phyloP scores from a whole-genome alignment of 2,113 vertebrate genomes.

The Propithecus coquereli region DNA sequence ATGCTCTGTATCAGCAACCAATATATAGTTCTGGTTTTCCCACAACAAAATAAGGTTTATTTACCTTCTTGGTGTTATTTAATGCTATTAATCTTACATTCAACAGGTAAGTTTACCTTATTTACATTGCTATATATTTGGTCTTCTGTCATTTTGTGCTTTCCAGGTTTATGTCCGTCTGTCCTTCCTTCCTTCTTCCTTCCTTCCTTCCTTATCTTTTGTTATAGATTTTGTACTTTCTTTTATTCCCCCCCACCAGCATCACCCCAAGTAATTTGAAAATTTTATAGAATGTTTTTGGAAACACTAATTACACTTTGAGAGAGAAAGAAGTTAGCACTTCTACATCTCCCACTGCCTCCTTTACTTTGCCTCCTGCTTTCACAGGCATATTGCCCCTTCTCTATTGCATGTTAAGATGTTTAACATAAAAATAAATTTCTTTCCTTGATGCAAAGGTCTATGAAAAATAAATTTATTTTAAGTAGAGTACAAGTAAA shows the following conservation, averaged over 20 bases:
- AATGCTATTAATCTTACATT: background rate
- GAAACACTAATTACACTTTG: background rate
- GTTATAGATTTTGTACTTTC: background rate
- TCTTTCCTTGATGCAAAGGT: background rate
- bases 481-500: background rate
- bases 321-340: background rate
- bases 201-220: background rate
- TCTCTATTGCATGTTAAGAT: background rate
- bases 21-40: background rate
- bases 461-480: background rate
- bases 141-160: background rate
- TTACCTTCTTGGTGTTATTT: background rate
- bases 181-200: background rate
- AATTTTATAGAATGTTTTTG: background rate
- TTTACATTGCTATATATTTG: background rate
- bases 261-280: background rate
- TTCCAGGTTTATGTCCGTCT: background rate
- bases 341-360: background rate
- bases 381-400: background rate
- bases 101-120: background rate
- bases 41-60: background rate
- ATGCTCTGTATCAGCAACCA: background rate
- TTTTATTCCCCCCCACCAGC: background rate
- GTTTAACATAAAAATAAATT: constrained; percentile 15
- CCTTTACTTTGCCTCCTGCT: background rate